Evolutionary conservation across 2,888 invertebrate species (phyloP), one percentile per base, ranked within the genome.

Genomic region (Drosophila robusta): DNA sequence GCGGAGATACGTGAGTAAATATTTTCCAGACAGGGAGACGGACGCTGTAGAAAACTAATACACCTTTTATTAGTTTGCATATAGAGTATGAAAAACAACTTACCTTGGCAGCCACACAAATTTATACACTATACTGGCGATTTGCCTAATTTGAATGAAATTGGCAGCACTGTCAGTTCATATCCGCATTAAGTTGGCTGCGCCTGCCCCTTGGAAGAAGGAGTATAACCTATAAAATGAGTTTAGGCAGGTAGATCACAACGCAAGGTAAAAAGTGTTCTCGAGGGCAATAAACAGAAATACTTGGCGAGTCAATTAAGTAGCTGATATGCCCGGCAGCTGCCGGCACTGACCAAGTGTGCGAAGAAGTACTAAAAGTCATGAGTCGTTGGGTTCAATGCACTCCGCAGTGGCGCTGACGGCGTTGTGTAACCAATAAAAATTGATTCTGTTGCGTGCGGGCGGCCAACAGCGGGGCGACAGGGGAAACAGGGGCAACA

Each of bases 351-450:
- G 12, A 11, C 24, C 46, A 52, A 26, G 57, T 49, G 29, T 46
- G 24, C 42, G 50, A 61, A 84, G 72, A 84, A 78, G 82, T 82
- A 80, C 76, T 80, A 78, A 84, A 84, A 83, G 80, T 82, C 78
- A 84, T 74, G 70, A 64, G 74, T 67, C 65, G 64, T 34, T 57
- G 71, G 64, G 82, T 80, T 83, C 85, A 83, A 78, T 84, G 82
- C 64, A 83, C 82, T 82, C 52, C 56, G 47, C 65, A 34, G 65
- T 66, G 68, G 66, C 70, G 81, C 72, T 73, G 72, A 63, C 66
- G 75, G 47, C 69, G 85, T 83, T 83, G 85, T 84, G 82, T 84
- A 83, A 83, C 82, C 82, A 84, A 83, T 83, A 83, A 84, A 82
- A 75, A 83, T 83, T 83, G 82, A 83, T 83, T 83, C 82, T 82